phyloP scores from a whole-genome alignment of 2,113 vertebrate genomes.

The Poeciliopsis retropinna region DNA sequence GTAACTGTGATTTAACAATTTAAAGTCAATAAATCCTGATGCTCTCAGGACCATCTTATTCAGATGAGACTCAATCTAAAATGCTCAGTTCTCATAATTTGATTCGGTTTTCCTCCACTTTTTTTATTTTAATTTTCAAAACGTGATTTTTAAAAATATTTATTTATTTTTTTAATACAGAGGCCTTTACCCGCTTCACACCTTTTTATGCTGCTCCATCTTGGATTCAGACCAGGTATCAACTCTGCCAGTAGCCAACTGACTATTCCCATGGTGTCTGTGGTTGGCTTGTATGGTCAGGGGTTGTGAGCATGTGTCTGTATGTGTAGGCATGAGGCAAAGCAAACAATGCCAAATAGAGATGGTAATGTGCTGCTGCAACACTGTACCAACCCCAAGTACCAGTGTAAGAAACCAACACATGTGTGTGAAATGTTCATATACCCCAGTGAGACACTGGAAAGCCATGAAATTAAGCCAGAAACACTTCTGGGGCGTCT shows the following conservation, averaged over 20 bases:
- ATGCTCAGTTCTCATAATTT: constrained; percentile 7
- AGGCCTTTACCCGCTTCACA: constrained; percentile 31
- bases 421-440: constrained; percentile 59
- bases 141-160: constrained; percentile 14
- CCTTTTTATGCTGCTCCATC: constrained; percentile 47
- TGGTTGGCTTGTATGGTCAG: constrained; percentile 73
- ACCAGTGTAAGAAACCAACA: constrained; percentile 69
- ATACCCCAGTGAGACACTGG: constrained; percentile 61
- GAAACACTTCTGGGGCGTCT: constrained; percentile 47
- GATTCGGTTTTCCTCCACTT: constrained; percentile 9
- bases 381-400: constrained; percentile 71
- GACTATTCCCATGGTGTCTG: constrained; percentile 71
- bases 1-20: background rate
- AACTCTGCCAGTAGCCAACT: constrained; percentile 70
- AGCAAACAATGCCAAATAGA: constrained; percentile 73
- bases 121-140: constrained; percentile 12
- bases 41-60: background rate
- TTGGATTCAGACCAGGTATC: constrained; percentile 67
- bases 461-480: constrained; percentile 64
- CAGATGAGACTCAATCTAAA: background rate
- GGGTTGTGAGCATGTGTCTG: constrained; percentile 66
- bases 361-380: constrained; percentile 70
- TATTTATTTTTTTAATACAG: constrained; percentile 2
- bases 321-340: constrained; percentile 68
- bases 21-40: background rate